Conservation (phyloP, 2,113 vertebrate genomes). For the Maccullochella peelii region DNA sequence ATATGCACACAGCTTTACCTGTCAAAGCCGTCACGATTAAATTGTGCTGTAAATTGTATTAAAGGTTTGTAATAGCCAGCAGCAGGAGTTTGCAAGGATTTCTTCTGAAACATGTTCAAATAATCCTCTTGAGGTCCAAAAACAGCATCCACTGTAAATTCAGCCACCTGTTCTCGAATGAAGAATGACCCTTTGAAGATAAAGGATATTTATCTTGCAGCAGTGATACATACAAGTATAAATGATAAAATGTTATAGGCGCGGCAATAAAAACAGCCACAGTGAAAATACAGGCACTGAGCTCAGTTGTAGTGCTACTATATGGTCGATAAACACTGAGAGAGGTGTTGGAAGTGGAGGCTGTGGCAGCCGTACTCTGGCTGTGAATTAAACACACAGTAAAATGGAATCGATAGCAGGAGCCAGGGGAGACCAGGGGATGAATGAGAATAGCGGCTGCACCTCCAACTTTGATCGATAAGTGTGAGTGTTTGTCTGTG, state of each 20-base stretch:
- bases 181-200: neutral
- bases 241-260: slow-evolving; percentile 35
- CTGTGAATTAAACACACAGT: slow-evolving; percentile 71
- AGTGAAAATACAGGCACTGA: slow-evolving; percentile 34
- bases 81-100: neutral
- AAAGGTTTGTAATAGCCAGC: slow-evolving; percentile 4
- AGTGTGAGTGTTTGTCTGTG: slow-evolving; percentile 9
- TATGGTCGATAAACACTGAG: slow-evolving; percentile 65
- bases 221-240: neutral
- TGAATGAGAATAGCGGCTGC: slow-evolving; percentile 70
- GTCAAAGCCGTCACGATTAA: neutral
- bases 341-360: slow-evolving; percentile 61
- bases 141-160: neutral
- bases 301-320: slow-evolving; percentile 41
- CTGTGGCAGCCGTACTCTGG: slow-evolving; percentile 51
- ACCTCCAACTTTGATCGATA: slow-evolving; percentile 61
- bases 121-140: neutral
- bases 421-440: slow-evolving; percentile 61
- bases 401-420: slow-evolving; percentile 68
- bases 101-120: neutral
- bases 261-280: slow-evolving; percentile 22
- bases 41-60: neutral
- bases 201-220: slow-evolving; percentile 12
- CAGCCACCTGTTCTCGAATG: slow-evolving; percentile 9
- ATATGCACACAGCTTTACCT: neutral